A percentile compares a stretch with the other conserved stretches of the same genome.
Evolutionary conservation across 2,888 invertebrate species (phyloP).

Genomic region (Leucoma salicis): DNA sequence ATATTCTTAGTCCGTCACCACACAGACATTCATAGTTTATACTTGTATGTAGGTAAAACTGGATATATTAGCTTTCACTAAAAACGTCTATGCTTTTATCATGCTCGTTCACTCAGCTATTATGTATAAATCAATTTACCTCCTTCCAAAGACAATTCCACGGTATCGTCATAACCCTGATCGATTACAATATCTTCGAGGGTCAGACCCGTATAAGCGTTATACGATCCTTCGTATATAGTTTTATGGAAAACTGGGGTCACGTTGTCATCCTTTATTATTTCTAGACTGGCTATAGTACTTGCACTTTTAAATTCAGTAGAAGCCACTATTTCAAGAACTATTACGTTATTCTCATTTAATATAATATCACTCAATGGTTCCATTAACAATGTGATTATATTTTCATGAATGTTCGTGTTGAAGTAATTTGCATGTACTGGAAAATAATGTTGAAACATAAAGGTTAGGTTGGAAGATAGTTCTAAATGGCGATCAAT

Average conservation of each 20-base stretch:
- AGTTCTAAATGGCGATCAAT: too few species aligned
- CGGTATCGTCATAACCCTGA: conserved; percentile 58
- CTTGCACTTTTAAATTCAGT: conserved; percentile 39
- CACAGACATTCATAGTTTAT: too few species aligned
- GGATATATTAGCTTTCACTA: too few species aligned
- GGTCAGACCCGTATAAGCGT: conserved; percentile 36
- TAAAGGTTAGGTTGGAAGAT: too few species aligned
- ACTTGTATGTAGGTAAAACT: too few species aligned
- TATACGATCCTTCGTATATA: conserved; percentile 53
- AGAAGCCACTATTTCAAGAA: conserved; percentile 47
- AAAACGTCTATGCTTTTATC: too few species aligned
- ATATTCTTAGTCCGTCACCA: too few species aligned
- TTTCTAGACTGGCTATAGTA: conserved; percentile 51
- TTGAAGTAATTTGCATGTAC: conserved; percentile 45
- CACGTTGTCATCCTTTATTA: conserved; percentile 55
- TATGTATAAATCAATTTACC: conserved; percentile 41
- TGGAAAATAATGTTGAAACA: conserved; percentile 33
- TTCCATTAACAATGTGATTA: conserved; percentile 47
- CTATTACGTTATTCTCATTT: conserved; percentile 48
- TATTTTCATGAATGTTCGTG: conserved; percentile 34
- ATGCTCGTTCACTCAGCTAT: background rate
- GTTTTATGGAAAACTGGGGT: conserved; percentile 55
- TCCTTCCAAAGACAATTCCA: conserved; percentile 46
- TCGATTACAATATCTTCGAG: conserved; percentile 46
- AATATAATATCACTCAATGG: conserved; percentile 42